These are phyloP conservation scores for Ectobius pallidus DNA, from an alignment of 2,888 invertebrate species.

Conservation along the genomic window DNA sequence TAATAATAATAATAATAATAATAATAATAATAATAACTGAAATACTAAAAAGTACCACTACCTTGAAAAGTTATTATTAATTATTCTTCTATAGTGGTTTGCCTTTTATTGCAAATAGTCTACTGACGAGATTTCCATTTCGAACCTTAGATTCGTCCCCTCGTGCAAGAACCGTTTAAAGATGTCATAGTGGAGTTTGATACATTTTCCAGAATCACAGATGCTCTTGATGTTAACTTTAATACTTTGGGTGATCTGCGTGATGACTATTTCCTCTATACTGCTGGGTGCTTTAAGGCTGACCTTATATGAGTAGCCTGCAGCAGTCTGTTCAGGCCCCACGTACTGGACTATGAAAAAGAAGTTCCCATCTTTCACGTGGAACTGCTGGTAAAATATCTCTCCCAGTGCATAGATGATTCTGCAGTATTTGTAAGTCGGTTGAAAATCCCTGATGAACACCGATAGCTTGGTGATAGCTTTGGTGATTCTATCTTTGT, in stretches of 20 bases:
- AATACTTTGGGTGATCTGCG: neutral
- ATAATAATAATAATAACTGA: no score
- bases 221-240: neutral
- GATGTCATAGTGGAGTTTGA: neutral
- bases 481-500: neutral
- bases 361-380: neutral
- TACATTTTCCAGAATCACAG: neutral
- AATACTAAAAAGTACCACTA: no score
- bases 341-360: conserved; percentile 3
- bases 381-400: conserved; percentile 1
- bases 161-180: neutral
- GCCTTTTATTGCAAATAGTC: no score
- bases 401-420: neutral
- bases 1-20: no score
- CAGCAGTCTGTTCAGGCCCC: neutral
- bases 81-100: no score
- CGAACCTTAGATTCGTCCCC: neutral
- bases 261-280: neutral
- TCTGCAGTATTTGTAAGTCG: neutral
- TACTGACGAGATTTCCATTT: neutral
- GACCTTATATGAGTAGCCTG: neutral
- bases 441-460: neutral
- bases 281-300: neutral
- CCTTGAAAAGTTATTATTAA: no score
- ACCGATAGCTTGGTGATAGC: neutral